A percentile compares a stretch with the other conserved stretches of the same genome.
Evolutionary conservation across 2,888 invertebrate species (phyloP).

Genomic region (Mayetiola destructor): DNA sequence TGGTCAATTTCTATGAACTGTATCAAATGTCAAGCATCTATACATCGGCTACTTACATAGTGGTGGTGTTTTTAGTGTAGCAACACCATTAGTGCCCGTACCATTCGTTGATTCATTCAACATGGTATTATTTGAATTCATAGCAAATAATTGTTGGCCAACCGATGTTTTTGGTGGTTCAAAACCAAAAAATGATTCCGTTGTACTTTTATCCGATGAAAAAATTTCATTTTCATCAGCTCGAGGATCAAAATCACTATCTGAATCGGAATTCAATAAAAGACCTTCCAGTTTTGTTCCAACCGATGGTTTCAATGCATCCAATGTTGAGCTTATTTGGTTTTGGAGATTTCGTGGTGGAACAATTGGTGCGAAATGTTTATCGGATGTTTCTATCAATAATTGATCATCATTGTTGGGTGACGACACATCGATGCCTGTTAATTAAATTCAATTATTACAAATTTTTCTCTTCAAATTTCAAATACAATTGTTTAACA

Average conservation of each 20-base stretch:
- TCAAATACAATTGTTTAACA: conserved; percentile 12
- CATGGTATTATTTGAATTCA: conserved; percentile 15
- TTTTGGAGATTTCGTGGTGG: conserved; percentile 32
- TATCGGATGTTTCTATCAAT: conserved; percentile 30
- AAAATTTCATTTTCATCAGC: conserved; percentile 51
- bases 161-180: conserved; percentile 30
- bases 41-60: conserved; percentile 43
- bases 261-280: conserved; percentile 61
- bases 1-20: not conserved
- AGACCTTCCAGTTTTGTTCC: conserved; percentile 66
- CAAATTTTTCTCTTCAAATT: not conserved
- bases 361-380: conserved; percentile 32
- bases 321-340: conserved; percentile 38
- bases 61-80: conserved; percentile 43
- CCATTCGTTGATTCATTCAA: conserved; percentile 1
- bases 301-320: conserved; percentile 44
- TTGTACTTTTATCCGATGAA: conserved; percentile 18
- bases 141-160: conserved; percentile 36
- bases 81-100: not conserved
- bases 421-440: conserved; percentile 23
- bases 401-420: conserved; percentile 28
- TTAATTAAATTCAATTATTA: not conserved
- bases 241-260: conserved; percentile 78
- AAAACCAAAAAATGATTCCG: conserved; percentile 35
- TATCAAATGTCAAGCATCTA: not conserved